Conservation (phyloP, 2,797 vertebrate genomes). For the Myotis pilosus region DNA sequence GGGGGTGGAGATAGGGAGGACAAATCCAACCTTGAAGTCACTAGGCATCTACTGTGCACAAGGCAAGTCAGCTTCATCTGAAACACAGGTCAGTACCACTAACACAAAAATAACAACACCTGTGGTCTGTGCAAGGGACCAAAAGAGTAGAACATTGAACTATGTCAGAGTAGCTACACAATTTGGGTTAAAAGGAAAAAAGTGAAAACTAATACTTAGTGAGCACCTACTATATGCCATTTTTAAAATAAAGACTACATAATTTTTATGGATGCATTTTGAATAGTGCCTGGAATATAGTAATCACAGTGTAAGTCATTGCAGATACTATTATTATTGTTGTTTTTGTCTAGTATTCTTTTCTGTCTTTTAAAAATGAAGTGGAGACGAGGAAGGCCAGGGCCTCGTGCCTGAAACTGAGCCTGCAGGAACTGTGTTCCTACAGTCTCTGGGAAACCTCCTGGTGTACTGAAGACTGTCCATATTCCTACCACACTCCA, state of each 20-base stretch:
- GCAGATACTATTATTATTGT: neutral
- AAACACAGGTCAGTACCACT: neutral
- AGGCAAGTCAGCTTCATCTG: neutral
- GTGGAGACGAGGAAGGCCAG: neutral
- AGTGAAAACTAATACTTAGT: neutral
- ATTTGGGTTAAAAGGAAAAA: neutral
- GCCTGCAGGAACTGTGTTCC: neutral
- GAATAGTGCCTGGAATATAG: neutral
- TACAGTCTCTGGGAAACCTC: neutral
- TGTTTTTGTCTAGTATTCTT: neutral
- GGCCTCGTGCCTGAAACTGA: neutral
- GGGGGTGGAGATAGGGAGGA: neutral
- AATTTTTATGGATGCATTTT: neutral
- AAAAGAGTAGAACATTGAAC: neutral
- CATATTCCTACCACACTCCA: neutral
- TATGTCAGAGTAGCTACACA: neutral
- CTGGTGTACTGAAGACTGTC: neutral
- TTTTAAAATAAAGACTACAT: neutral
- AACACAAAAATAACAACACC: neutral
- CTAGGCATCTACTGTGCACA: neutral
- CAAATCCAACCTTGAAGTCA: neutral
- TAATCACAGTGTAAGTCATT: neutral
- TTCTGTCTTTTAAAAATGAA: neutral
- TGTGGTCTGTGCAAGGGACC: neutral
- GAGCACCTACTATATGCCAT: neutral